Conservation (phyloP, 2,113 vertebrate species). For the Myrmophylax atrothorax region DNA sequence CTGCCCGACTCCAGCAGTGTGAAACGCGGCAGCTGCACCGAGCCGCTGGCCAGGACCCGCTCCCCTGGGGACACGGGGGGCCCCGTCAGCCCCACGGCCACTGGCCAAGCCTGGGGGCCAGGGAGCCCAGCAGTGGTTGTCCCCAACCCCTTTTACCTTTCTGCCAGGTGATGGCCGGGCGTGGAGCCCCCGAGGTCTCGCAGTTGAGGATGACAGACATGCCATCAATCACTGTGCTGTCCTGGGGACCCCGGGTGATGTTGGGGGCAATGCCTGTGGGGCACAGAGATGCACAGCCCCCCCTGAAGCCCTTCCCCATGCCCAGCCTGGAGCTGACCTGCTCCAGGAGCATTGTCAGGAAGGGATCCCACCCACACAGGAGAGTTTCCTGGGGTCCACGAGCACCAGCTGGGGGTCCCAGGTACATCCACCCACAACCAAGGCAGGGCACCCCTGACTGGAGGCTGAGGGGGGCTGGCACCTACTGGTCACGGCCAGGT, state of each 20-base stretch:
- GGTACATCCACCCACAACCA: background rate
- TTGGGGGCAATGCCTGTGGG: constrained; percentile 92
- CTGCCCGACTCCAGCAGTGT: constrained; percentile 95
- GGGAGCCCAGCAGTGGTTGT: background rate
- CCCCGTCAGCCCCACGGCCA: fast-evolving
- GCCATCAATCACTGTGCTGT: constrained; percentile 96
- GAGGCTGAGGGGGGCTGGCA: background rate
- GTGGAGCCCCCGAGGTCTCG: constrained; percentile 93
- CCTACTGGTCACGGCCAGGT: constrained; percentile 96
- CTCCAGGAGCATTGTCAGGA: background rate
- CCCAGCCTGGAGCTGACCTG: background rate
- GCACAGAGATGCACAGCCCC: background rate
- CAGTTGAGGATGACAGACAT: constrained; percentile 92
- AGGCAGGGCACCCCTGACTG: background rate
- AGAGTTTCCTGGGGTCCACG: fast-evolving
- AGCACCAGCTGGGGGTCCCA: background rate
- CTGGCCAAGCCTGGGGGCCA: fast-evolving
- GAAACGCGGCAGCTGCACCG: constrained; percentile 92
- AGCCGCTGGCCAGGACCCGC: constrained; percentile 91
- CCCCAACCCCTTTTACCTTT: constrained; percentile 80
- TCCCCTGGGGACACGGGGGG: constrained; percentile 76
- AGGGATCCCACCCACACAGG: background rate
- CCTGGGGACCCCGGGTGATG: constrained; percentile 93
- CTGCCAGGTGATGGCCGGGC: constrained; percentile 97
- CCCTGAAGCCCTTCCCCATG: background rate